Evolutionary conservation across 2,888 invertebrate genomes (phyloP).

Genomic region (Caenorhabditis imperialis): DNA sequence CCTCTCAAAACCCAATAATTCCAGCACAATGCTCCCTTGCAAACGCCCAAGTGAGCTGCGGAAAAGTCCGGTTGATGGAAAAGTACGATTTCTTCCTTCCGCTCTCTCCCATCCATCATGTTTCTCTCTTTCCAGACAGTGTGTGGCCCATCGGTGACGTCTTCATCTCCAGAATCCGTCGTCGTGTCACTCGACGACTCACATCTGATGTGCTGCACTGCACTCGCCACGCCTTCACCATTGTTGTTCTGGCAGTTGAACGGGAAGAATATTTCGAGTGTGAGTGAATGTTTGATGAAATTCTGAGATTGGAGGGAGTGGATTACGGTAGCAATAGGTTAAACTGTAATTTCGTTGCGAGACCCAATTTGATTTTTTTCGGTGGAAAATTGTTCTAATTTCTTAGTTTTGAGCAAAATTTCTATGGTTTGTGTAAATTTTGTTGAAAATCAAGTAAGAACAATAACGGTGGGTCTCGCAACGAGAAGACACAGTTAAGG

Average conservation of each 20-base stretch:
- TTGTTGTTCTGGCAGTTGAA: slow-evolving; percentile 57
- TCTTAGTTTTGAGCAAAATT: no score
- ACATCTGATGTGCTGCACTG: slow-evolving; percentile 56
- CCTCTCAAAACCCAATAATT: no score
- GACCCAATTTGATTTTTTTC: background rate
- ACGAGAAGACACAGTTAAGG: no score
- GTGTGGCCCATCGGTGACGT: slow-evolving; percentile 54
- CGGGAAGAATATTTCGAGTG: slow-evolving; percentile 55
- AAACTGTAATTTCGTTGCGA: background rate
- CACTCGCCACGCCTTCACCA: slow-evolving; percentile 57
- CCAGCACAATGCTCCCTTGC: slow-evolving; percentile 55
- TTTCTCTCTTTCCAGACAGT: slow-evolving; percentile 37
- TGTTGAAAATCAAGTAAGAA: no score
- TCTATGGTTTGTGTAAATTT: no score
- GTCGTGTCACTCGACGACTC: slow-evolving; percentile 49
- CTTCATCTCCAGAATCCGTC: slow-evolving; percentile 12
- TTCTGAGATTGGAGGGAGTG: background rate
- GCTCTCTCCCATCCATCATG: background rate
- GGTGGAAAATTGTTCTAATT: background rate
- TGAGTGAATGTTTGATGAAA: background rate
- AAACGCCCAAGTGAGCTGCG: slow-evolving; percentile 52
- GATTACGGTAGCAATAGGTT: background rate
- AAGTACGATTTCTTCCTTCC: slow-evolving; percentile 19
- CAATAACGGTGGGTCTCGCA: no score
- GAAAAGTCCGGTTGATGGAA: slow-evolving; percentile 49